phyloP scores from a whole-genome alignment of 2,797 vertebrate species.

The Anguilla obscura region DNA sequence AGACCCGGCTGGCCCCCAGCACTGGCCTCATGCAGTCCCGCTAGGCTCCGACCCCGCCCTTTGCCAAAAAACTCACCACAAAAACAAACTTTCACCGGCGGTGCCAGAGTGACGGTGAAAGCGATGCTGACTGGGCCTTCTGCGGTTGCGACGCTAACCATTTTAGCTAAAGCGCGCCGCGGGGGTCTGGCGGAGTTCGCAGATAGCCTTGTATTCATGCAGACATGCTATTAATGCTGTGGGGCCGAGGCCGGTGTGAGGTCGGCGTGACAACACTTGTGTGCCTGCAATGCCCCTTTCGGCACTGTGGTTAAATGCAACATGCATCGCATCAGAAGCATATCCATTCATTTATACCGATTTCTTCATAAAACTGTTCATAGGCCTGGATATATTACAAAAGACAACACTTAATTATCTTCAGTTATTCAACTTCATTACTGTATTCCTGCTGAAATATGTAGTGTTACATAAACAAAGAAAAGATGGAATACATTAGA shows the following conservation, averaged over 20 bases:
- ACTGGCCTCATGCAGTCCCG: slow-evolving; percentile 20
- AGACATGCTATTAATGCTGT: neutral
- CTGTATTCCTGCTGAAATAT: neutral
- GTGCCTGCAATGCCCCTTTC: neutral
- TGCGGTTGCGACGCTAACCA: neutral
- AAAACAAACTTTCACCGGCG: neutral
- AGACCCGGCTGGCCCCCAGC: slow-evolving; percentile 33
- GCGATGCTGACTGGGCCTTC: too few species aligned
- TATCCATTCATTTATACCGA: neutral
- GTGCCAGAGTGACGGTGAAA: neutral
- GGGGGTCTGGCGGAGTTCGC: neutral
- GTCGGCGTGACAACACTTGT: neutral
- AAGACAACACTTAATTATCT: neutral
- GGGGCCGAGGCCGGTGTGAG: neutral
- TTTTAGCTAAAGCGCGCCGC: neutral
- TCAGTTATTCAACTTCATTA: neutral
- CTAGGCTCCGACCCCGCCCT: slow-evolving; percentile 25
- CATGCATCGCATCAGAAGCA: neutral
- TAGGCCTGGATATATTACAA: neutral
- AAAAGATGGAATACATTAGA: neutral
- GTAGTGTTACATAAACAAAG: neutral
- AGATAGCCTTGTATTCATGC: neutral
- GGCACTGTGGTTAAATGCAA: neutral
- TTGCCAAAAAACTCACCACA: neutral
- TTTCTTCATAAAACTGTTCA: neutral